Evolutionary conservation across 2,888 invertebrate species (phyloP).

Genomic region (Idaea biselata): DNA sequence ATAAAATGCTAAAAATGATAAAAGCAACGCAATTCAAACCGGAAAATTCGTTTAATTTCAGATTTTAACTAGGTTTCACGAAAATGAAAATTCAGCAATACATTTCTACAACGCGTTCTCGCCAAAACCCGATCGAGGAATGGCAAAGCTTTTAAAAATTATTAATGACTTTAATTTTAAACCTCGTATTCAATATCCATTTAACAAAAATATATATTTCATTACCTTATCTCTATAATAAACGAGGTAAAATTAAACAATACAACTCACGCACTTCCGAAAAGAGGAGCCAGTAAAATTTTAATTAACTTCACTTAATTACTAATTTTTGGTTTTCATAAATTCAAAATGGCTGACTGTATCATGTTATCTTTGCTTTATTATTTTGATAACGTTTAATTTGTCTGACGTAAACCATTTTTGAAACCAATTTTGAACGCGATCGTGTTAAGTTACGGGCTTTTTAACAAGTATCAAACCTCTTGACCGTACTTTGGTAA

Average conservation of each 20-base stretch:
- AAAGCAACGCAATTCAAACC: too few species aligned
- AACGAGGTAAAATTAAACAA: background rate
- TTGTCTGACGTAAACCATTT: background rate
- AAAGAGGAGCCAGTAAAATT: background rate
- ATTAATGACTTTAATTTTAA: background rate
- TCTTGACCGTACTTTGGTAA: background rate
- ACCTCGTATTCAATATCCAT: too few species aligned
- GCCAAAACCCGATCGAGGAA: too few species aligned
- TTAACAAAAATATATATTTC: background rate
- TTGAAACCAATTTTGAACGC: background rate
- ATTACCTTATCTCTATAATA: background rate
- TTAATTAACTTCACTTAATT: background rate
- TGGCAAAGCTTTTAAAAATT: too few species aligned
- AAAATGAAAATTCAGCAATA: too few species aligned
- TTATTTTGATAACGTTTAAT: background rate
- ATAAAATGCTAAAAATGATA: too few species aligned
- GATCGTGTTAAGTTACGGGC: background rate
- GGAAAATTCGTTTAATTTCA: too few species aligned
- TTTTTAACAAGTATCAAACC: background rate
- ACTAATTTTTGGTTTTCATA: background rate
- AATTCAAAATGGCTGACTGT: background rate
- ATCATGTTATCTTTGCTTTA: background rate
- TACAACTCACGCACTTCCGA: background rate
- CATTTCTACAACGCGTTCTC: too few species aligned
- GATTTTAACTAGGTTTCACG: too few species aligned